Base-by-base conservation (phyloP, 2,888 invertebrate genomes). In the Epicampocera succincta region DNA sequence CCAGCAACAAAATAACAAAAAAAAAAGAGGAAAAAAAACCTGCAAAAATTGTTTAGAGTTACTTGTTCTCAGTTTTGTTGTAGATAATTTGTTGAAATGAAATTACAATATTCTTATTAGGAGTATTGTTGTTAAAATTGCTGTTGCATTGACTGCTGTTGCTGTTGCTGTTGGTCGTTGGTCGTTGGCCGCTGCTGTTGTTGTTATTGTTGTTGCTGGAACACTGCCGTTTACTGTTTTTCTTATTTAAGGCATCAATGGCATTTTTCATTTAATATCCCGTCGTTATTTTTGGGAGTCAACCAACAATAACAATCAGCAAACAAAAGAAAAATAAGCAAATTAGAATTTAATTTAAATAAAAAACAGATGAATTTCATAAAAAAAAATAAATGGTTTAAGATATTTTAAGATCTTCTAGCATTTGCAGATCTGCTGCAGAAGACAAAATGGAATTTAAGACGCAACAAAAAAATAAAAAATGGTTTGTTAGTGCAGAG, bases 41-140 rank as follows among this genome's bases (percentile, higher is more conserved):
- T 46, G 17, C 58, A 38, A 58, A 66, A 65, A 66, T 33, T 56
- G 42, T 56, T 33, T 58, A 60, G 56, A 78, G 58, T 78, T 78
- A 50, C 58, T 80, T 80, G 80, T 80, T 80, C 63, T 80, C 75
- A 75, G 74, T 80, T 69, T 54, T 80, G 80, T 69, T 82, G 82
- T 78, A 82, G 78, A 82, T 82, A 82, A 82, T 82, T 82, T 82
- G 82, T 78, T 82, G 82, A 82, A 82, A 82, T 82, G 78, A 82
- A 82, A 82, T 82, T 82, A 82, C 74, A 82, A 82, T 78, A 82
- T 82, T 82, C 74, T 74, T 82, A 61, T 69, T 69, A 61, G 68
- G 68, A 66, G 66, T 25, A 52, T 63, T 73, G 44, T 65, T 63
- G 73, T 63, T 73, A 15, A 42, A 66, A 65, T 48, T 50, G 52